Evolutionary conservation across 1,140 invertebrate genomes (phyloP).

Genomic region (Hyphantria cunea): DNA sequence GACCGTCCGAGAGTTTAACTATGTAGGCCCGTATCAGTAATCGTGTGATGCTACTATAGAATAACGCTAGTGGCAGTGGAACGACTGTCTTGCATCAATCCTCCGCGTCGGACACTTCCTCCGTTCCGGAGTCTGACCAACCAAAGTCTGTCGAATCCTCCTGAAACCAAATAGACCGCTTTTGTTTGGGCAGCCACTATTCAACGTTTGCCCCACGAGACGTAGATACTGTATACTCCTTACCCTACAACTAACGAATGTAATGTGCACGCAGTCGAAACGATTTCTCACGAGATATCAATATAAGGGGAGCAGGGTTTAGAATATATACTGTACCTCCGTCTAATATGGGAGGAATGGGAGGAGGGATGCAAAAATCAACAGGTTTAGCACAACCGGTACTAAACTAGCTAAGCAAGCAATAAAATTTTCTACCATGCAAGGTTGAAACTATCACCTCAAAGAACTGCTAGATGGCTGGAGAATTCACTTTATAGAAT

Average conservation of each 20-base stretch:
- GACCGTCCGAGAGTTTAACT: not conserved
- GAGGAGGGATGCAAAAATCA: conserved; percentile 30
- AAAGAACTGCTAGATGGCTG: conserved; percentile 64
- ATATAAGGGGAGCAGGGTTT: conserved; percentile 12
- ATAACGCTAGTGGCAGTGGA: conserved; percentile 40
- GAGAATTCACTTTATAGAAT: conserved; percentile 57
- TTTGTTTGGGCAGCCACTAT: conserved; percentile 57
- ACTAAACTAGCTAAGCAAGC: conserved; percentile 47
- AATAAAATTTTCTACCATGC: conserved; percentile 57
- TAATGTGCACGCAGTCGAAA: conserved; percentile 1
- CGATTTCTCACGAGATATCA: not conserved
- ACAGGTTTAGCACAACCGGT: conserved; percentile 23
- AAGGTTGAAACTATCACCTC: conserved; percentile 34
- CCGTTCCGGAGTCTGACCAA: conserved; percentile 70
- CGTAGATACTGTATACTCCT: conserved; percentile 52
- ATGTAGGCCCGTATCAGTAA: conserved; percentile 14
- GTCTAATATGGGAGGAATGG: conserved; percentile 45
- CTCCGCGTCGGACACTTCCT: conserved; percentile 72
- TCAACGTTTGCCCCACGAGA: conserved; percentile 46
- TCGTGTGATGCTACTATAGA: conserved; percentile 32
- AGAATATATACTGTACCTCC: conserved; percentile 49
- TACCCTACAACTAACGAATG: conserved; percentile 16
- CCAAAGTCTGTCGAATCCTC: conserved; percentile 77
- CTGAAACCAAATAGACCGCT: conserved; percentile 74
- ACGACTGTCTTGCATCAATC: conserved; percentile 60